Percentiles rank a stretch among this genome's conserved stretches.
These are phyloP conservation scores for Eurytemora carolleeae DNA, from an alignment of 1,140 invertebrate genomes.

Conservation along the genomic window DNA sequence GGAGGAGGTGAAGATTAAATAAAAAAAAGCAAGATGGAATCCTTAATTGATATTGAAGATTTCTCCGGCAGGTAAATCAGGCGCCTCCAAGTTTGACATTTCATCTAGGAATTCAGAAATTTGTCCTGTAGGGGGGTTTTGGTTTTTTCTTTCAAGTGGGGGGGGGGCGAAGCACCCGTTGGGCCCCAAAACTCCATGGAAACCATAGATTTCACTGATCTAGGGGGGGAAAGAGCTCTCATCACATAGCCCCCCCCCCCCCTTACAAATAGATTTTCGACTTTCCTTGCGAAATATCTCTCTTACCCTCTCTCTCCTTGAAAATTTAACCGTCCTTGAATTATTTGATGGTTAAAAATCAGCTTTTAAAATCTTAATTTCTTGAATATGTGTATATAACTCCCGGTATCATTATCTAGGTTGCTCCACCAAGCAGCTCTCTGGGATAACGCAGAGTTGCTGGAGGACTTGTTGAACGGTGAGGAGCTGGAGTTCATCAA, in stretches of 20 bases:
- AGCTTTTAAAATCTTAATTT: background rate
- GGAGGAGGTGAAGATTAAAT: constrained; percentile 81
- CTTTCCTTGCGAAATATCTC: background rate
- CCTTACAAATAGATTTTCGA: background rate
- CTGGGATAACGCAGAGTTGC: constrained; percentile 71
- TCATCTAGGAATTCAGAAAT: background rate
- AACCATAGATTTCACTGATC: background rate
- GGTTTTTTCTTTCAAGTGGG: background rate
- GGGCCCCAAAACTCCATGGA: too few species aligned
- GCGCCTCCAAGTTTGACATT: background rate
- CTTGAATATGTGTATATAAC: constrained; percentile 1
- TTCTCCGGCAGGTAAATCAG: constrained; percentile 9
- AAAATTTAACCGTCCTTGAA: background rate
- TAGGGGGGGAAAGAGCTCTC: background rate
- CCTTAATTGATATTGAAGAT: constrained; percentile 5
- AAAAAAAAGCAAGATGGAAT: constrained; percentile 44
- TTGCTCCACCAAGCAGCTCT: constrained; percentile 46
- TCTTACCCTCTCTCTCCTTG: background rate
- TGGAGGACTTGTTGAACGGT: constrained; percentile 56
- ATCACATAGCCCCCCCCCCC: background rate
- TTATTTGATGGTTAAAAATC: background rate
- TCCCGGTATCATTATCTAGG: constrained; percentile 17
- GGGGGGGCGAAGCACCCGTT: background rate
- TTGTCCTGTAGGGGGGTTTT: background rate
- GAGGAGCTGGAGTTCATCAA: constrained; percentile 47